Evolutionary conservation across 2,888 invertebrate genomes (phyloP), one percentile per base, ranked within the genome.

Genomic region (Athripsodes cinereus): DNA sequence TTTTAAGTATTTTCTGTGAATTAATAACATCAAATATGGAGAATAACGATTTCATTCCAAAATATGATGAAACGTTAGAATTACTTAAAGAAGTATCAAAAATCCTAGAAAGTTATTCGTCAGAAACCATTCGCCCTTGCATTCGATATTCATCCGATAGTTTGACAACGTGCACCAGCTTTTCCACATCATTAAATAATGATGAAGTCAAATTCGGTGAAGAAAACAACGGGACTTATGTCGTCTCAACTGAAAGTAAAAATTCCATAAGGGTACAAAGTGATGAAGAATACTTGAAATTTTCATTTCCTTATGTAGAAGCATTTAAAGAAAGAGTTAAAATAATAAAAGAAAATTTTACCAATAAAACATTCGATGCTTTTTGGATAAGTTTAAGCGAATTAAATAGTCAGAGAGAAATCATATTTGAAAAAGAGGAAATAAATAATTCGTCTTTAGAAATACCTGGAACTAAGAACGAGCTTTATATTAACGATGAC

Each of bases 241-340:
- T 40, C 13, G 40, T 40, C 3, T 40, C 40, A 13, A 40, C 40
- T 13, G 16, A 40, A 40, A 40, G 40, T 40, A 13, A 5, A n/a
- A 40, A 40, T 16, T 40, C 40, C 2, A 8, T 40, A 13, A 3
- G 13, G 3, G 40, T n/a, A n/a, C 13, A n/a, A 13, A 40, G 8
- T 40, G 40, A 40, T 13, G 13, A 40, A 2, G 16, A 13, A 16
- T 40, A 13, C 13, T 5, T 3, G 13, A 40, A 40, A 16, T 16
- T 40, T 3, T 3, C 16, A 8, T 50, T 50, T 26, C 50, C 50
- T 22, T 50, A 22, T 22, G 50, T 50, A 2, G 50, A 50, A 50
- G 2, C 22, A 2, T 50, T 50, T 16, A 50, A 22, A 50, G 21
- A 26, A n/a, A 20, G 20, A 11, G 26, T 26, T 2, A 21, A 13